phyloP scores from a whole-genome alignment of 2,888 invertebrate species.

The Amitus sp. region DNA sequence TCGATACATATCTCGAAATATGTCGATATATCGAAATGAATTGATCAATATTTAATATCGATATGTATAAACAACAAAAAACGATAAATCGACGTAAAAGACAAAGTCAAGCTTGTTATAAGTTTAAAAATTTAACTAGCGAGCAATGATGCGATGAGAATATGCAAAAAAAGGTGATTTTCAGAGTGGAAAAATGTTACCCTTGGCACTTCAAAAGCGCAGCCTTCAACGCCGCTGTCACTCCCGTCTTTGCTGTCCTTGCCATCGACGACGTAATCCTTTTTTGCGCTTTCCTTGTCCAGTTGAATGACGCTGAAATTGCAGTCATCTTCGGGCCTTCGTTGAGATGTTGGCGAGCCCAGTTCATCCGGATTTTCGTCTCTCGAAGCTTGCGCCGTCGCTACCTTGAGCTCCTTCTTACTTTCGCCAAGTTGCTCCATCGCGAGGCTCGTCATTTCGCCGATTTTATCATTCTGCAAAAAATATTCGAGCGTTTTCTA shows the following conservation, averaged over 20 bases:
- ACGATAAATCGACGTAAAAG: too few relatives aligned
- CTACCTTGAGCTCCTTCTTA: slow-evolving; percentile 43
- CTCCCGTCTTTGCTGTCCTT: slow-evolving; percentile 73
- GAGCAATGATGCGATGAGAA: too few relatives aligned
- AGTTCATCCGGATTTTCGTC: slow-evolving; percentile 61
- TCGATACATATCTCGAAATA: too few relatives aligned
- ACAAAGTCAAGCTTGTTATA: too few relatives aligned
- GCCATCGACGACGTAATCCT: slow-evolving; percentile 49
- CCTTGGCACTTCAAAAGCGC: slow-evolving; percentile 67
- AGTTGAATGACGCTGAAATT: slow-evolving; percentile 58
- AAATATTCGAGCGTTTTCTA: too few relatives aligned
- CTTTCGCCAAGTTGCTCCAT: slow-evolving; percentile 49
- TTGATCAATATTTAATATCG: too few relatives aligned
- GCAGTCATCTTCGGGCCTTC: slow-evolving; percentile 46
- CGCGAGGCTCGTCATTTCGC: slow-evolving; percentile 34
- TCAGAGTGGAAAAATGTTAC: slow-evolving; percentile 38
- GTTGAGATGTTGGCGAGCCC: slow-evolving; percentile 46
- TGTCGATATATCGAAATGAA: too few relatives aligned
- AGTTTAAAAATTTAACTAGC: too few relatives aligned
- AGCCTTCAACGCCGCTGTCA: slow-evolving; percentile 83
- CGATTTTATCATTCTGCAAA: slow-evolving; percentile 36
- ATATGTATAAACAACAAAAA: too few relatives aligned
- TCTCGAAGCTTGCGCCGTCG: slow-evolving; percentile 56
- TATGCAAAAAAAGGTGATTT: too few relatives aligned
- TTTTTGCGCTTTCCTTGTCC: slow-evolving; percentile 32